Percentiles rank a stretch among this genome's conserved stretches.
These are phyloP conservation scores for Crypturellus undulatus DNA, from an alignment of 2,113 vertebrate genomes.

Conservation along the genomic window DNA sequence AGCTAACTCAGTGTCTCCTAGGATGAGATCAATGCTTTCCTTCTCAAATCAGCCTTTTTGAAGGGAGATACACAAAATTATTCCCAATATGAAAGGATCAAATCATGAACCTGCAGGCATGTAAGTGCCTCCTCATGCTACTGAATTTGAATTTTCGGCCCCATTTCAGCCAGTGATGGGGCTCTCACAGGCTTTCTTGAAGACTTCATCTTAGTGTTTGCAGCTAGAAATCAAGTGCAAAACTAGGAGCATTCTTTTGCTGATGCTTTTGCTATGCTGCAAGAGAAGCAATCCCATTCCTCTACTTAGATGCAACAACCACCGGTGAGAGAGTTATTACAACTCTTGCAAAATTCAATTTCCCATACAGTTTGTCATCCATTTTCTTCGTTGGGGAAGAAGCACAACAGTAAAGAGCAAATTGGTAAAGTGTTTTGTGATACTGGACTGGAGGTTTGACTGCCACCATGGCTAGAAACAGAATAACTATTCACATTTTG, in stretches of 20 bases:
- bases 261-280: background rate
- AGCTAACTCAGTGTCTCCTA: rapidly evolving
- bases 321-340: background rate
- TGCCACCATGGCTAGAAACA: background rate
- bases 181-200: background rate
- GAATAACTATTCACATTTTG: background rate
- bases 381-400: background rate
- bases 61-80: background rate
- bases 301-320: background rate
- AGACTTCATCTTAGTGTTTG: background rate
- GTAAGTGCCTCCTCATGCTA: background rate
- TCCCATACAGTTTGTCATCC: background rate
- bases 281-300: background rate
- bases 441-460: background rate
- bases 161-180: background rate
- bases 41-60: background rate
- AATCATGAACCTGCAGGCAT: background rate
- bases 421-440: background rate
- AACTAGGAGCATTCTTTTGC: background rate
- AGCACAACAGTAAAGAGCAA: background rate
- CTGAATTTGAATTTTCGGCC: background rate
- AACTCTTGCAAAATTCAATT: background rate
- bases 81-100: background rate
- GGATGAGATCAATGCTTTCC: rapidly evolving
- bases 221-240: rapidly evolving